Evolutionary conservation across 1,140 invertebrate species (phyloP).

Genomic region (Ericerus pela): DNA sequence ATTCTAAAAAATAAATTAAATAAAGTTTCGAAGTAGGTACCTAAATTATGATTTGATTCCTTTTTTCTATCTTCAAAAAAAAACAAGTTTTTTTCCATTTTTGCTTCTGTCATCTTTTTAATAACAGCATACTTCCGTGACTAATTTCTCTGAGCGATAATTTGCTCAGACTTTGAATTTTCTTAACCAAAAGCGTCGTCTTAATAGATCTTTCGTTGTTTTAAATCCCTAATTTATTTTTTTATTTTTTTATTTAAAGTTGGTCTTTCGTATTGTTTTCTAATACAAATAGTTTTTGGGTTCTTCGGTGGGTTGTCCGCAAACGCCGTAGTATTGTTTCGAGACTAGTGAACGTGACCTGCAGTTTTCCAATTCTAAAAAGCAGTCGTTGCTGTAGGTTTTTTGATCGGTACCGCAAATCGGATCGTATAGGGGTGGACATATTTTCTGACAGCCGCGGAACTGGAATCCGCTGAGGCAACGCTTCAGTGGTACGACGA

Average conservation of each 20-base stretch:
- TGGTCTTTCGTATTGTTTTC: background rate
- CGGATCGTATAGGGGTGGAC: slow-evolving; percentile 68
- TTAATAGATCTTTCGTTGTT: too few species aligned
- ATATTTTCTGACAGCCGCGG: slow-evolving; percentile 69
- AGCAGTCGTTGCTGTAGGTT: slow-evolving; percentile 84
- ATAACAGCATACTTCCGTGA: too few species aligned
- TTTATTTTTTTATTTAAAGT: background rate
- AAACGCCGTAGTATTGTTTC: slow-evolving; percentile 48
- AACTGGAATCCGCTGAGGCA: slow-evolving; percentile 69
- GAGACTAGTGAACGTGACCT: slow-evolving; percentile 51
- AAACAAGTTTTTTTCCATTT: too few species aligned
- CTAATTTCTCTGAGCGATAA: too few species aligned
- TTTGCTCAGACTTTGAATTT: too few species aligned
- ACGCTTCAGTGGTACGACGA: slow-evolving; percentile 67
- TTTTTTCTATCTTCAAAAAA: too few species aligned
- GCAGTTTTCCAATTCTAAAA: slow-evolving; percentile 79
- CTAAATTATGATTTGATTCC: too few species aligned
- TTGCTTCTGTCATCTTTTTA: too few species aligned
- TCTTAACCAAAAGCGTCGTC: too few species aligned
- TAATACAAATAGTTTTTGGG: slow-evolving; percentile 53
- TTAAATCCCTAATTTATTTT: too few species aligned
- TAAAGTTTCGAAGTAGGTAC: too few species aligned
- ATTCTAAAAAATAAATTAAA: too few species aligned
- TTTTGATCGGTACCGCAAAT: slow-evolving; percentile 77
- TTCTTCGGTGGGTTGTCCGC: slow-evolving; percentile 48